Base-by-base conservation (phyloP, 2,888 invertebrate genomes). In the Heteromurus nitidus region DNA sequence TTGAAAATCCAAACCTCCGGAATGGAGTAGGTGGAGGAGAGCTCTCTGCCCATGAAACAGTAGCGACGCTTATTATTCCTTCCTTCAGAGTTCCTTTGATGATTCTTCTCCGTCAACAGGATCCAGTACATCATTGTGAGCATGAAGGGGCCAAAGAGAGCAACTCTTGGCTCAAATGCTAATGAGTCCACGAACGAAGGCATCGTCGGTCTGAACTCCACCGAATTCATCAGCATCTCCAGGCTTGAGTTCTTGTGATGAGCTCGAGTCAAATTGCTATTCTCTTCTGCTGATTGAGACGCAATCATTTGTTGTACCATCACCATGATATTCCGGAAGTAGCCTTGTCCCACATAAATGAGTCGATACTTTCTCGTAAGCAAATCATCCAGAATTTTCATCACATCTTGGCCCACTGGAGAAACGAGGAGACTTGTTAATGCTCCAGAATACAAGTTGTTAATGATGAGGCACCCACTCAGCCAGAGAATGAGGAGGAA, bases 101-200 rank as follows among this genome's bases (percentile, higher is more conserved):
- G 44, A 64, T 69, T 81, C 44, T 18, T 50, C 28, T 69, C 62
- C 9, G 50, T 69, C 22, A 81, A 64, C 24, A 69, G 22, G 22
- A 36, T 53, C 69, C 74, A 81, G 55, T 75, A 69, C 70, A 60
- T 75, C 75, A 70, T 69, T 13, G 64, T 70, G 53, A 81, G 20
- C 0, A 53, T 20, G 16, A 68, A 81, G 11, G 81, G 70, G 20
- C 81, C 70, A 65, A 81, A 75, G 1, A 81, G 16, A 2, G 64
- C 75, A 2, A 55, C 75, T 30, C 26, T 20, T 11, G 64, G 18
- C 36, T 75, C 44, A 30, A 74, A 74, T 16, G 68, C 80, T 28
- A 80, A 36, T 3, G 74, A 36, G 1, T 68, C 28, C 3, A 73
- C 44, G n/a, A 73, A 53, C n/a, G 67, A 28, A 0, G 47, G 60